Base-by-base conservation (phyloP, 2,113 vertebrate genomes). In the Morone chrysops region DNA sequence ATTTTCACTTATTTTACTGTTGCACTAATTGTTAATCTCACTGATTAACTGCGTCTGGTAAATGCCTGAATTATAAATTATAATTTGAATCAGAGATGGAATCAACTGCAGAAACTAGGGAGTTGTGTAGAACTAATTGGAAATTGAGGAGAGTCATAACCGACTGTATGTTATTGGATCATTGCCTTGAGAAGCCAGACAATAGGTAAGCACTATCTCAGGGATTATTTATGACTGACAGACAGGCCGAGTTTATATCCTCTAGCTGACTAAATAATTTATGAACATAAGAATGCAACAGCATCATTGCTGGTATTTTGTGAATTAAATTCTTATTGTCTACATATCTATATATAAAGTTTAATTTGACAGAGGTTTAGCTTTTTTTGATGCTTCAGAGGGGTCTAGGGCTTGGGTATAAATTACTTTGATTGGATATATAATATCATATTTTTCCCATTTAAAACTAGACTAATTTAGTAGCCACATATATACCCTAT, bases 11-110 rank as follows among this genome's bases (percentile, higher is more conserved):
- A 73, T 75, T 89, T 87, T 78, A 83, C 85, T 76, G 48, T 73
- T 78, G 56, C 45, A 25, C 63, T 85, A 84, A 89, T 83, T 84
- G 81, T 78, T 78, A 70, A 79, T 68, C 59, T 78, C 69, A 70
- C 66, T 63, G 78, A 90, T 91, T 80, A 82, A 85, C 54, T 63
- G 60, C 6, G 25, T 80, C 50, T 78, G 50, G 60, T 85, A 77
- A 92, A 89, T 53, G 25, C 43, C 40, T 48, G 66, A 86, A 87
- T 85, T 70, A 78, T 77, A 72, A 69, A 66, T 79, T 80, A 18
- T 83, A 82, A 86, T 82, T 79, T 78, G 73, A 86, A 75, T 82
- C 75, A 54, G 60, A 80, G 82, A 89, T 83, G n/a, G 57, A 77
- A 88, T 83, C 67, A 71, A 41, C 57, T 54, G 75, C 71, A 67